phyloP scores from a whole-genome alignment of 2,888 invertebrate genomes.

The Orchesellides sinensis region DNA sequence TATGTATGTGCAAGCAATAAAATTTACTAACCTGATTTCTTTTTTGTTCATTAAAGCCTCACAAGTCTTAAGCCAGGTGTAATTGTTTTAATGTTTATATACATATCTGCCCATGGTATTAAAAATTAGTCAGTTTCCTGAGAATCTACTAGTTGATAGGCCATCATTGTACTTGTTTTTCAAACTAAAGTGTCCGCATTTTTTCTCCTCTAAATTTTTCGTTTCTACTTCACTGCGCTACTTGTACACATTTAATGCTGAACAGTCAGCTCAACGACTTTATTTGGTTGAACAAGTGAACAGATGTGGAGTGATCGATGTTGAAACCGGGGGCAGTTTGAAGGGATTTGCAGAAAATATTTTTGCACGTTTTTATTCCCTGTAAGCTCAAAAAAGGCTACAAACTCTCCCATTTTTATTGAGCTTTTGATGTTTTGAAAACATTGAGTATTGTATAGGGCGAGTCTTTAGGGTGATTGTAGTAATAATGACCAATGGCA shows the following conservation, averaged over 20 bases:
- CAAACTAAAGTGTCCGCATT: conserved; percentile 29
- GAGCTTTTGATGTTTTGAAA: not conserved
- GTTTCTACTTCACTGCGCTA: not conserved
- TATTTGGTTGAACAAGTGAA: not conserved
- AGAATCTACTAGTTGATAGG: conserved; percentile 26
- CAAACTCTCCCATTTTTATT: not conserved
- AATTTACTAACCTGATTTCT: conserved; percentile 56
- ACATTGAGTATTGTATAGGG: not conserved
- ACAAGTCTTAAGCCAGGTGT: not conserved
- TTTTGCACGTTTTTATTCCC: conserved; percentile 16
- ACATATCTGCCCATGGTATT: not conserved
- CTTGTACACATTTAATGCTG: not conserved
- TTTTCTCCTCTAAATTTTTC: not conserved
- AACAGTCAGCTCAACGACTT: conserved; percentile 5
- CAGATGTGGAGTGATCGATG: conserved; percentile 29
- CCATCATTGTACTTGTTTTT: conserved; percentile 17
- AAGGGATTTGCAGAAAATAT: conserved; percentile 7
- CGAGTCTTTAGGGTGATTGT: not conserved
- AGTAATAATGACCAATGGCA: conserved; percentile 12
- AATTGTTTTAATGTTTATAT: not conserved
- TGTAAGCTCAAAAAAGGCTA: not conserved
- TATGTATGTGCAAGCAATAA: conserved; percentile 24
- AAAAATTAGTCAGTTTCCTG: conserved; percentile 31
- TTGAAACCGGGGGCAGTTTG: conserved; percentile 42
- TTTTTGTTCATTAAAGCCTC: conserved; percentile 17